Base-by-base conservation (phyloP, 1,140 invertebrate genomes). In the Frieseomelitta varia region DNA sequence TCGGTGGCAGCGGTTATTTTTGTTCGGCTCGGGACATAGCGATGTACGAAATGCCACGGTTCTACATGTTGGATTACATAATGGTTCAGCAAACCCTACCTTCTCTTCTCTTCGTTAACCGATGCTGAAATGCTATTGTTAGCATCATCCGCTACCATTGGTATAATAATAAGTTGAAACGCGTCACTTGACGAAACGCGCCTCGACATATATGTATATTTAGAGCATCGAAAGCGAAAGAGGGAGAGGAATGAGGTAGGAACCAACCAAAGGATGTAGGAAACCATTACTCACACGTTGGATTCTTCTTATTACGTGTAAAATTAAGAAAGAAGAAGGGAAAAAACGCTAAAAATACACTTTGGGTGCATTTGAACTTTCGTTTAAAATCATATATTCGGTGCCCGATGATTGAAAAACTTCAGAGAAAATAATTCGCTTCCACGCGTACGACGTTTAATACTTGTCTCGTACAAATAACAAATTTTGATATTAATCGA, bases 101-200 rank as follows among this genome's bases (percentile, higher is more conserved):
- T 65, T 84, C 80, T 80, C 85, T 63, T 84, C 79, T 81, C 86
- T 87, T 91, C 87, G 85, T 77, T 75, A 86, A 85, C 85, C 89
- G 74, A 81, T 82, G 90, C 92, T 88, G 88, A 90, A 90, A 92
- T 90, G 90, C 94, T 94, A 94, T 94, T 94, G 94, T 94, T 94
- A 94, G 93, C 91, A 90, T 82, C 71, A 81, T 79, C 88, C 88
- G 90, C 88, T 73, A 85, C 34, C 86, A 91, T 89, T 91, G 93
- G 91, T 93, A n/a, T n/a, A 94, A 94, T 94, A 94, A 94, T 94
- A 94, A 93, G 93, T 92, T 90, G 87, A 91, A 92, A 92, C 90
- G 88, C 90, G 88, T 89, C 90, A 92, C 91, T 92, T 92, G 89
- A 91, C 85, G 92, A 94, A 94, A 93, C 92, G 89, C 93, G 88